These are phyloP conservation scores for Papilio polyxenes DNA, from an alignment of 1,140 invertebrate genomes.

Conservation along the genomic window DNA sequence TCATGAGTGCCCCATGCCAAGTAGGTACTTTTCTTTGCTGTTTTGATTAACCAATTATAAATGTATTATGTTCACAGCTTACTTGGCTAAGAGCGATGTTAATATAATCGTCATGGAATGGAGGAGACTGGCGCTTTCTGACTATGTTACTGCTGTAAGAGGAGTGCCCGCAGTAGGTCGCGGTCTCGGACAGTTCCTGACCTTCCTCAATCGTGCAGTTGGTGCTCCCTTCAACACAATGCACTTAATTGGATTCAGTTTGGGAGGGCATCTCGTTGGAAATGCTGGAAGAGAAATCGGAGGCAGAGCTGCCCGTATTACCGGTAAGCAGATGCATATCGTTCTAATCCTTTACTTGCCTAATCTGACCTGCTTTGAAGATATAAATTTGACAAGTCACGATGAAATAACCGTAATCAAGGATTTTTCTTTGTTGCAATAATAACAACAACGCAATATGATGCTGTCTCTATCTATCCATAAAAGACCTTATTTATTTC, in stretches of 20 bases:
- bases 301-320: constrained; percentile 56
- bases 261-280: constrained; percentile 94
- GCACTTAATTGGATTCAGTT: constrained; percentile 93
- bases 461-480: background rate
- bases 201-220: constrained; percentile 66
- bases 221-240: constrained; percentile 77
- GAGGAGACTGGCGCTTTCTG: constrained; percentile 79
- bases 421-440: background rate
- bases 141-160: constrained; percentile 71
- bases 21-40: too few relatives aligned
- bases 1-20: too few relatives aligned
- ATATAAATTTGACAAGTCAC: background rate
- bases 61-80: constrained; percentile 40
- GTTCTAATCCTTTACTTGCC: background rate
- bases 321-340: constrained; percentile 45
- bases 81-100: constrained; percentile 72
- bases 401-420: background rate
- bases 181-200: constrained; percentile 73
- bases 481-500: background rate
- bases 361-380: background rate
- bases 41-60: too few relatives aligned
- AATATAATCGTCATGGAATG: constrained; percentile 85
- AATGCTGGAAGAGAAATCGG: constrained; percentile 82
- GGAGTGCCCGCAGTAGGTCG: constrained; percentile 61
- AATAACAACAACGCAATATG: background rate